phyloP scores from a whole-genome alignment of 2,888 invertebrate species.

The Tenthredo mesomela region DNA sequence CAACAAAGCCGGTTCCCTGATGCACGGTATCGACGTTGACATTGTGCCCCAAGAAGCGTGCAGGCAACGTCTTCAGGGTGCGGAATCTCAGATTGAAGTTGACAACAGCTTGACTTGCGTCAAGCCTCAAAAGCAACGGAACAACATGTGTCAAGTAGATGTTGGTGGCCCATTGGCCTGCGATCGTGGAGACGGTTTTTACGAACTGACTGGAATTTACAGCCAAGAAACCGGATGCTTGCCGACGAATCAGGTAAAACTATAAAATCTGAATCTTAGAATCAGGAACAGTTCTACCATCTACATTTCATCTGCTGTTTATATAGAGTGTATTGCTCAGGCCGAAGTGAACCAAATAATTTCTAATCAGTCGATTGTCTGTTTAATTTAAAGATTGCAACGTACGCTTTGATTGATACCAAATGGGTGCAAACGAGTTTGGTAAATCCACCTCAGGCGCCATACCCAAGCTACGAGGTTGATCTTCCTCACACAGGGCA shows the following conservation, averaged over 20 bases:
- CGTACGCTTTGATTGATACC: constrained; percentile 69
- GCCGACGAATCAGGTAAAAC: constrained; percentile 73
- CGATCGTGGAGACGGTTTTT: constrained; percentile 84
- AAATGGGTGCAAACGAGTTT: constrained; percentile 68
- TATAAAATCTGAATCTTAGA: not conserved
- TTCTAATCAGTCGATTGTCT: constrained; percentile 16
- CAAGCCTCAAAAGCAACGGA: constrained; percentile 81
- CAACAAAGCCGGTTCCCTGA: constrained; percentile 86
- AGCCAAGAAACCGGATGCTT: constrained; percentile 87
- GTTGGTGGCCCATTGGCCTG: constrained; percentile 91
- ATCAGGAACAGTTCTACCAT: not conserved
- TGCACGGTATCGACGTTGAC: constrained; percentile 87
- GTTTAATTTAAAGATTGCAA: constrained; percentile 67
- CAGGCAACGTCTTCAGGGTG: constrained; percentile 80
- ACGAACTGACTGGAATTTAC: constrained; percentile 87
- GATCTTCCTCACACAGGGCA: not conserved
- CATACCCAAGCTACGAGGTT: not conserved
- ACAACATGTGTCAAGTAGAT: constrained; percentile 90
- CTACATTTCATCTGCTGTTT: not conserved
- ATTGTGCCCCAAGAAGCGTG: constrained; percentile 83
- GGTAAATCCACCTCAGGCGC: constrained; percentile 53
- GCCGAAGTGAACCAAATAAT: not conserved
- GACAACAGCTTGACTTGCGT: constrained; percentile 87
- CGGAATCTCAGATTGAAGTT: constrained; percentile 81
- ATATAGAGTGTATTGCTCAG: not conserved